Base-by-base conservation (phyloP, 2,888 invertebrate genomes). In the Phania funesta region DNA sequence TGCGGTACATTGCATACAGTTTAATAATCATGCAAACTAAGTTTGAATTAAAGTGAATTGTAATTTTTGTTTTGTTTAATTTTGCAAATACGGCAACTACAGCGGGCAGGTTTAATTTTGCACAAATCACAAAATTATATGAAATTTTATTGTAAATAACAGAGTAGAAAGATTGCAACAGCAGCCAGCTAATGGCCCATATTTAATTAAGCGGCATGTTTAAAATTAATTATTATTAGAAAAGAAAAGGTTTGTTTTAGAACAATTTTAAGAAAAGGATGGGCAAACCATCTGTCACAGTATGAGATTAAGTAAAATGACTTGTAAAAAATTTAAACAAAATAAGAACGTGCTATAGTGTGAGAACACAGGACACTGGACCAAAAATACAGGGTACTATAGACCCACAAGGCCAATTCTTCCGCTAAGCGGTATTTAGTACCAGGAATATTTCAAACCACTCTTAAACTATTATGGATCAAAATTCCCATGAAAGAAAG, bases 1-100 rank as follows among this genome's bases (percentile, higher is more conserved):
- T 83, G 80, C 83, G 83, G 83, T 83, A 83, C 83, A 77, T 83
- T 83, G 80, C 80, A 83, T 73, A 82, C 73, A 64, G 73, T 74
- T 82, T 74, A 74, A 82, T 74, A 68, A 80, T 78, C 56, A 78
- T 71, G 64, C 79, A 60, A 67, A 64, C 62, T 41, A 56, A 54
- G 46, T 71, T 71, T 74, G 46, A 62, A 71, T 48, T 26, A 62
- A 77, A 46, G 18, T 16, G 38, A 62, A 76, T 71, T 76, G 54
- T 65, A 76, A 58, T 73, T 70, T 77, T 67, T 76, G 29, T n/a
- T n/a, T n/a, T n/a, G n/a, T n/a, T n/a, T n/a, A 68, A 76, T 65
- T 41, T 50, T 29, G 7, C 44, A 48, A 44, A 65, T 54, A 38
- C 38, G 18, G 9, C 22, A 22, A 38, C 38, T 18, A 29, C 13